phyloP scores from a whole-genome alignment of 1,140 invertebrate genomes.

The Mamestra configurata region DNA sequence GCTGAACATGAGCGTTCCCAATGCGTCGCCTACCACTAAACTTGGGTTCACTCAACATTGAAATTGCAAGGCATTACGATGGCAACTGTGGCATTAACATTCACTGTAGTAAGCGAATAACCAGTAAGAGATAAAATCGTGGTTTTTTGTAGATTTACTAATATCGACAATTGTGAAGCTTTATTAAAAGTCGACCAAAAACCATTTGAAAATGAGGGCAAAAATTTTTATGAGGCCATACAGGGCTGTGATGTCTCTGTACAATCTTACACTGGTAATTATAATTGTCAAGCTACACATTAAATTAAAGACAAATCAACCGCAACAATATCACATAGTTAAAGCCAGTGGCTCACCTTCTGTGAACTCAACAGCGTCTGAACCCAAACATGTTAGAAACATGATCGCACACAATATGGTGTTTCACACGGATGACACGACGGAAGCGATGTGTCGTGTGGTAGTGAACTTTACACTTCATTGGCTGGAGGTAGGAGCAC shows the following conservation, averaged over 20 bases:
- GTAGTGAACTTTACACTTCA: slow-evolving; percentile 16
- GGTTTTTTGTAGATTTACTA: no score
- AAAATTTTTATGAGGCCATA: no score
- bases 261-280: neutral
- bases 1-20: no score
- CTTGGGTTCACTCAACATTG: no score
- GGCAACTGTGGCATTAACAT: no score
- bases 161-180: no score
- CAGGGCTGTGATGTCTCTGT: neutral
- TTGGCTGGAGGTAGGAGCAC: neutral
- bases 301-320: neutral
- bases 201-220: no score
- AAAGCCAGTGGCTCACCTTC: neutral
- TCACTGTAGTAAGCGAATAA: no score
- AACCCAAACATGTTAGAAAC: slow-evolving; percentile 24
- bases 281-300: neutral
- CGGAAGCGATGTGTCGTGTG: slow-evolving; percentile 35
- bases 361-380: neutral
- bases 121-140: no score
- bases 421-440: slow-evolving; percentile 24
- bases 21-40: no score
- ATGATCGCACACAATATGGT: slow-evolving; percentile 8
- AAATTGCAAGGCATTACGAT: no score
- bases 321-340: neutral
- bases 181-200: no score